Base-by-base conservation (phyloP, 2,888 invertebrate species). In the Melanotus villosus region DNA sequence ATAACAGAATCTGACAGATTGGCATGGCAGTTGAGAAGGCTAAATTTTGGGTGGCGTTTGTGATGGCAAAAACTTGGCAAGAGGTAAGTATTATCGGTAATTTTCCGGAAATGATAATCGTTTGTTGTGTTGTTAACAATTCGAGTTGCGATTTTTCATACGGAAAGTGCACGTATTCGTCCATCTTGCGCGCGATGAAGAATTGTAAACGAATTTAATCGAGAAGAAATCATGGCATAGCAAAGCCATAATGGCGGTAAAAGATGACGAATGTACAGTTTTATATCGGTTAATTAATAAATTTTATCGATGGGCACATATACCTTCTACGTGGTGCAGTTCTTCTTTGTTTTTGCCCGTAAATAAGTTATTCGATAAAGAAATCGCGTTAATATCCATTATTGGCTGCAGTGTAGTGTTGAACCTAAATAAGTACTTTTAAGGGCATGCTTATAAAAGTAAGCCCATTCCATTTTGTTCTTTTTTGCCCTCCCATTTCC, bases 11-110 rank as follows among this genome's bases (percentile, higher is more conserved):
- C 74, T 81, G 79, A 74, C 79, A 71, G 70, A 73, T 73, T 70
- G 72, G 72, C 71, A 89, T 89, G 88, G 89, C 89, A 90, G 90
- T 89, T 75, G 75, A 77, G 90, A 89, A 90, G 89, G 89, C 89
- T 90, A 90, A 90, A 90, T 90, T 90, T 90, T 90, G 90, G 90
- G 90, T 90, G 90, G 90, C 90, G 89, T 89, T 26, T 90, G 91
- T 90, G 90, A 91, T 91, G 91, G 91, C 90, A 90, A 90, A 90
- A 89, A 85, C 89, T 89, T 90, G 89, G 89, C 90, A 88, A 90
- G 89, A 90, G 91, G 91, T 91, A 89, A 91, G 91, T 90, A 72
- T 88, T 87, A 87, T 86, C 85, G 71, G 71, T 59, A 62, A 12
- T 56, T 38, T 34, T 52, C 45, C 50, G 65, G 56, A 74, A 64